These are phyloP conservation scores for Hypsibius dujardini DNA, from an alignment of 1,140 invertebrate genomes.

Conservation along the genomic window DNA sequence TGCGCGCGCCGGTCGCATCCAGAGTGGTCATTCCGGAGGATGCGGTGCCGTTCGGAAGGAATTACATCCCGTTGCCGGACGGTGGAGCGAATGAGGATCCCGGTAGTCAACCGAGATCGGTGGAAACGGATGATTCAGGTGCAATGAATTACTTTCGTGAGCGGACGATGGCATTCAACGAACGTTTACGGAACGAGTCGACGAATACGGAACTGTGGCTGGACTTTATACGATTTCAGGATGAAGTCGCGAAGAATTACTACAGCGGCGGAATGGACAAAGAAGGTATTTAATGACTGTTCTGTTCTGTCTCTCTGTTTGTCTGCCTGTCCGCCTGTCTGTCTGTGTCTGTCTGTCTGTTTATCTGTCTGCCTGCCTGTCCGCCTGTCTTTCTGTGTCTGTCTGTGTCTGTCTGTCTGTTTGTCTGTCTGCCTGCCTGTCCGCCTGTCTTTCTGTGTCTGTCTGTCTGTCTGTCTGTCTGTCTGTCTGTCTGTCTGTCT, in stretches of 20 bases:
- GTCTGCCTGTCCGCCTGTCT: too few relatives aligned
- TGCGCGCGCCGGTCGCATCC: constrained; percentile 12
- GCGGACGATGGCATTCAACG: constrained; percentile 31
- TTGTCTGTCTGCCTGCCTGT: too few relatives aligned
- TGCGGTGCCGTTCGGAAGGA: constrained; percentile 26
- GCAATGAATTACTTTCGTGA: constrained; percentile 22
- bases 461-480: too few relatives aligned
- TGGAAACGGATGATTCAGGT: neutral
- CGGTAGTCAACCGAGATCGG: neutral
- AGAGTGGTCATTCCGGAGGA: constrained; percentile 23
- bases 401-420: neutral
- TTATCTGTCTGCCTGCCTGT: too few relatives aligned
- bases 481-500: too few relatives aligned
- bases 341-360: too few relatives aligned
- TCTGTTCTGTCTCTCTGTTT: neutral
- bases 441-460: too few relatives aligned
- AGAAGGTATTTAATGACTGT: constrained; percentile 19
- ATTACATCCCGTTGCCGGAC: constrained; percentile 19
- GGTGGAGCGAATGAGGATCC: constrained; percentile 21
- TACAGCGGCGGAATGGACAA: constrained; percentile 21
- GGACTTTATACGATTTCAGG: constrained; percentile 37
- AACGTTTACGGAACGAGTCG: constrained; percentile 30
- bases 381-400: too few relatives aligned
- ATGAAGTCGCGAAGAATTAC: constrained; percentile 25
- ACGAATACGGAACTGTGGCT: constrained; percentile 33